These are phyloP conservation scores for Centropus bengalensis DNA, from an alignment of 2,113 vertebrate genomes.

Conservation along the genomic window DNA sequence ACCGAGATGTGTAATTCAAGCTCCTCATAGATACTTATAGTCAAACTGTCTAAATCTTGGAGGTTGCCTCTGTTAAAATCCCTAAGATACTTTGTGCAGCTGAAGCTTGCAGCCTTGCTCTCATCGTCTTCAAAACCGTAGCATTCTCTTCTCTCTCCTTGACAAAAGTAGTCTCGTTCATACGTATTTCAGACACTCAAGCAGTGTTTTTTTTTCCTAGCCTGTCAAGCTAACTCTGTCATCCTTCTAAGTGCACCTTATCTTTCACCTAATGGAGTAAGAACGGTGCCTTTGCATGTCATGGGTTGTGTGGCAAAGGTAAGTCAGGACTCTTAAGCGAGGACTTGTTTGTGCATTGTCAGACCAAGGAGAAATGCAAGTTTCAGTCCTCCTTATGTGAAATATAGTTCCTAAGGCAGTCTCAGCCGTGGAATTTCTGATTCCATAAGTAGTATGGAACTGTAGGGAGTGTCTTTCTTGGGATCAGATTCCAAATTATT, in stretches of 20 bases:
- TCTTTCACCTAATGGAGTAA: conserved; percentile 25
- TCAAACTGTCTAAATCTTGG: conserved; percentile 47
- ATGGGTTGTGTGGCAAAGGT: background rate
- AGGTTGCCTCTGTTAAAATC: conserved; percentile 52
- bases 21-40: conserved; percentile 39
- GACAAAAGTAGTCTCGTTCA: conserved; percentile 50
- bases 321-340: background rate
- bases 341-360: background rate
- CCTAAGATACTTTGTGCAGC: conserved; percentile 13
- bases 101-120: conserved; percentile 17
- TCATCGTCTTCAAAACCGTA: background rate
- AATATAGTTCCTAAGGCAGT: background rate
- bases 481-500: background rate
- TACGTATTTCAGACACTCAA: conserved; percentile 44
- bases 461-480: background rate
- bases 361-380: background rate
- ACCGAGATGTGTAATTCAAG: conserved; percentile 30
- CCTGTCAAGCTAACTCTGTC: conserved; percentile 31
- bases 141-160: conserved; percentile 41
- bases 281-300: background rate
- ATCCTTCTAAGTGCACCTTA: background rate
- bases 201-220: conserved; percentile 54
- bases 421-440: background rate
- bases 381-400: background rate
- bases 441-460: background rate